Base-by-base conservation (phyloP, 1,140 invertebrate species). In the Hyles euphorbiae region DNA sequence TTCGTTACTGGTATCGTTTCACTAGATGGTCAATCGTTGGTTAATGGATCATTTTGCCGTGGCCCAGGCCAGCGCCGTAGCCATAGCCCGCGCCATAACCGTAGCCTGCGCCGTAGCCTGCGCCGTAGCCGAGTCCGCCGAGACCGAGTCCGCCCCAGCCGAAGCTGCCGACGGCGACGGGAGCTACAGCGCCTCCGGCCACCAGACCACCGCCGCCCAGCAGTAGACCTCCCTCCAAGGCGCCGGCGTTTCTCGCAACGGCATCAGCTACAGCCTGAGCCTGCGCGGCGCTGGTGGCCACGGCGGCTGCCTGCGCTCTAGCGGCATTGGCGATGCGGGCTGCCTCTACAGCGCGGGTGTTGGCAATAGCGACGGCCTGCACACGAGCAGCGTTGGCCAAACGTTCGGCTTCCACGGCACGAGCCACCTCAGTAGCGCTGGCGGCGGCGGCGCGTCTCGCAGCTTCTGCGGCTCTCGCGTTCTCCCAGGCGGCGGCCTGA, bases 271-370 rank as follows among this genome's bases (percentile, higher is more conserved):
- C 73, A 8, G 81, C 82, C 49, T 84, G 81, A 6, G 84, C 81
- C 47, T 81, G 84, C 5, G 82, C 82, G 3, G 84, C 84, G 34
- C 74, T 87, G 5, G 65, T 67, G 10, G 76, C 81, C 1, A 87
- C 82, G 0, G 79, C 75, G 2, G 81, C 80, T 34, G 81, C 82
- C 58, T 88, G 85, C 5, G 81, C 75, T 52, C 82, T 69, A 0
- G 83, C 85, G 5, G 85, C 80, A 34, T 83, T 81, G 5, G 83
- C 85, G 47, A 87, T 84, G 36, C 80, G 80, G 1, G 80, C 75
- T 0, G 81, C 84, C 59, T 85, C 84, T 1, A 83, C 67, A 22
- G 84, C 82, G 34, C 84, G 76, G 0, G 84, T 72, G 63, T 87
- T 85, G 33, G 83, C 81, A 45, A 85, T 83, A 12, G 83, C 83